These are phyloP conservation scores for Teinopalpus imperialis DNA, from an alignment of 2,888 invertebrate genomes.

Conservation along the genomic window DNA sequence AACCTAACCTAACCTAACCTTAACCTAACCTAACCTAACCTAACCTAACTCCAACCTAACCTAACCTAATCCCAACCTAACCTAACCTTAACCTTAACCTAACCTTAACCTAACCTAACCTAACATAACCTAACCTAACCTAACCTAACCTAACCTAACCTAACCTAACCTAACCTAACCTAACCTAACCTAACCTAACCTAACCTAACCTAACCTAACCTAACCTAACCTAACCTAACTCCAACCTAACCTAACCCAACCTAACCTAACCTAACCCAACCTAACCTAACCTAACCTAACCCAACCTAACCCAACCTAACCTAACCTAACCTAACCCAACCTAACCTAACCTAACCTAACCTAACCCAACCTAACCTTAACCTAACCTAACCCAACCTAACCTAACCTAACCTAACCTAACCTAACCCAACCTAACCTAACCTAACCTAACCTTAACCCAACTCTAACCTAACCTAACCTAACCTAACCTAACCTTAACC, in stretches of 20 bases:
- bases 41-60: no score
- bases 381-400: conserved; percentile 32
- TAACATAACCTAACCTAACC: no score
- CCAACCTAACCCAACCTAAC: conserved; percentile 20
- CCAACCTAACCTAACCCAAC: conserved; percentile 30
- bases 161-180: conserved; percentile 19
- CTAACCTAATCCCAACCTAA: no score
- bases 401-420: conserved; percentile 25
- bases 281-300: conserved; percentile 27
- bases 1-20: no score
- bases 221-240: no score
- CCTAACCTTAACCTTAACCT: no score
- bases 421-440: conserved; percentile 21
- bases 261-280: conserved; percentile 26
- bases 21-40: no score
- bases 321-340: conserved; percentile 23
- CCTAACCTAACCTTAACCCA: no score
- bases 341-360: conserved; percentile 26
- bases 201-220: conserved; percentile 35
- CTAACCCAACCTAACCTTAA: conserved; percentile 25
- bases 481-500: no score
- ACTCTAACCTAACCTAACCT: no score
- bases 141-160: conserved; percentile 23
- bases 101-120: no score
- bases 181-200: conserved; percentile 31